phyloP scores from a whole-genome alignment of 2,888 invertebrate genomes.

The Ophioninae sp. region DNA sequence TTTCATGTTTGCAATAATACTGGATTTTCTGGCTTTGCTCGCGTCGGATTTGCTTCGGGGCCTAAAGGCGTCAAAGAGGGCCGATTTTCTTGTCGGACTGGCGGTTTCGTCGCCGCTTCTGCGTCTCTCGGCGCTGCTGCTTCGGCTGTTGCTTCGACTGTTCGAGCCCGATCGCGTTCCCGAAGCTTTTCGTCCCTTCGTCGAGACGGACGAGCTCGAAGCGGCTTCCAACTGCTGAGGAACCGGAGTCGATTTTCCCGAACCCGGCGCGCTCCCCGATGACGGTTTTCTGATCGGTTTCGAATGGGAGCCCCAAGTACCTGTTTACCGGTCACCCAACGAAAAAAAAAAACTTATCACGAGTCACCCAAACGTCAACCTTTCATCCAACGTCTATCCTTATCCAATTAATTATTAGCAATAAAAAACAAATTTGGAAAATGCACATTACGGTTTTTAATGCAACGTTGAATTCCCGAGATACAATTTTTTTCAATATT shows the following conservation, averaged over 20 bases:
- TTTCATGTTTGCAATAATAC: constrained; percentile 93
- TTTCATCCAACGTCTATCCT: too few species aligned
- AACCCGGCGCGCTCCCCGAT: constrained; percentile 75
- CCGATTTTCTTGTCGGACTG: constrained; percentile 87
- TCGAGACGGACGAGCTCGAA: constrained; percentile 73
- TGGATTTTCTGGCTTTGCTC: constrained; percentile 83
- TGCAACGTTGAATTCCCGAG: too few species aligned
- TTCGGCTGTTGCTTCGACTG: constrained; percentile 77
- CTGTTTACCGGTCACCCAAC: constrained; percentile 64
- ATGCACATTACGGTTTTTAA: too few species aligned
- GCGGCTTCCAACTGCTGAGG: constrained; percentile 73
- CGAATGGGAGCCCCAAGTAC: constrained; percentile 78
- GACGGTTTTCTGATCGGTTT: constrained; percentile 73
- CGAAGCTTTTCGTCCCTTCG: constrained; percentile 72
- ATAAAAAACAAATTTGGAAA: too few species aligned
- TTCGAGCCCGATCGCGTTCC: constrained; percentile 81
- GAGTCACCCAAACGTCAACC: background rate
- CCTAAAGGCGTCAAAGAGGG: constrained; percentile 91
- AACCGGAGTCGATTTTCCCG: constrained; percentile 77
- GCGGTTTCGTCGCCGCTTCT: constrained; percentile 82
- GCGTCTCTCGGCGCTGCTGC: constrained; percentile 77
- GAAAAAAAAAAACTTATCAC: background rate
- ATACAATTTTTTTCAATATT: too few species aligned
- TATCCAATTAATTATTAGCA: too few species aligned
- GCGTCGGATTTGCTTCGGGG: constrained; percentile 90